Evolutionary conservation across 2,888 invertebrate genomes (phyloP), one percentile per base, ranked within the genome.

Genomic region (Perizoma flavofasciatum): DNA sequence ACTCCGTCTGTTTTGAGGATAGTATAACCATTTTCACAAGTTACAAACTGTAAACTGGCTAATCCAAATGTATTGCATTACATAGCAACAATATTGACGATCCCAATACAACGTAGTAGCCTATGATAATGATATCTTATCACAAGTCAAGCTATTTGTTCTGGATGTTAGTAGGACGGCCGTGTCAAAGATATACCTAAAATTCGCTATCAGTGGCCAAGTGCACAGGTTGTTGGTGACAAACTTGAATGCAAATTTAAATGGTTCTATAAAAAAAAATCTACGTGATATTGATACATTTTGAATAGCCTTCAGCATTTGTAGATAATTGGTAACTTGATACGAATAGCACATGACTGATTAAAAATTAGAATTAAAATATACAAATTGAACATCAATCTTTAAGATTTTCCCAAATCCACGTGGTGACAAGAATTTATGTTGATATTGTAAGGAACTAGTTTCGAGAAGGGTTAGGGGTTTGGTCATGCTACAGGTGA

Each of bases 101-200:
- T 11, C 0, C 4, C 32, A 46, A 40, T 5, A 32, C 11, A 74
- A 68, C 72, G 68, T 72, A 73, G 70, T 71, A 75, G 77, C 77
- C 70, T 62, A 47, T 60, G 80, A 84, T 78, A 79, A 72, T 63
- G 71, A 74, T 74, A 70, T 46, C 69, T 77, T 88, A 88, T 86
- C 87, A 71, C 86, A 86, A 79, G 82, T 81, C 79, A 81, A 81
- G 75, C 65, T 82, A 84, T 82, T 83, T 82, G 81, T 81, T 70
- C 72, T 63, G 72, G 66, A 75, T 81, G 83, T 86, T 78, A 86
- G 80, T 88, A 71, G 88, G 82, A 74, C 88, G 59, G 63, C 39
- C 53, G 61, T 65, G 69, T 66, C 63, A 65, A 75, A 65, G 10
- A 45, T 44, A 61, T 67, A 63, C 66, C 60, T 66, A 65, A 47